Evolutionary conservation across 2,888 invertebrate species (phyloP).

Genomic region (Cremastinae sp.): DNA sequence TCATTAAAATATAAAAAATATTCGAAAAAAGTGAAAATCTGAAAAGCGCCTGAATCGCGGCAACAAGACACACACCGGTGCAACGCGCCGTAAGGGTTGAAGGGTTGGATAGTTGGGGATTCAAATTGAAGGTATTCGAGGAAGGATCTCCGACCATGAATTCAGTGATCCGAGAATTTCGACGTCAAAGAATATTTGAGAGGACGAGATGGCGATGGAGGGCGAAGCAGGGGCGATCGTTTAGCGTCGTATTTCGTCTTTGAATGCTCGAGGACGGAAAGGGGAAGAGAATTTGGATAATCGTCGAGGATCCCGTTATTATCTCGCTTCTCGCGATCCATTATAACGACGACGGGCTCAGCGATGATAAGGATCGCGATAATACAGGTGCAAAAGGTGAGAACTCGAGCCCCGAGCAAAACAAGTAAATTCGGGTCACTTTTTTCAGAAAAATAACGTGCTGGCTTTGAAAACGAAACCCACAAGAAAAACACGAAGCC

Average conservation of each 20-base stretch:
- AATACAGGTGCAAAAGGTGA: conserved; percentile 41
- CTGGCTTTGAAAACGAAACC: too few relatives aligned
- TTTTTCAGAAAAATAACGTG: too few relatives aligned
- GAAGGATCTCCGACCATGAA: conserved; percentile 32
- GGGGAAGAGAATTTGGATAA: conserved; percentile 60
- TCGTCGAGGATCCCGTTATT: conserved; percentile 52
- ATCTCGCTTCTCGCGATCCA: conserved; percentile 35
- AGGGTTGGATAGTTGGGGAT: too few relatives aligned
- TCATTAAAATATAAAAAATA: too few relatives aligned
- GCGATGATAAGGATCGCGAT: conserved; percentile 48
- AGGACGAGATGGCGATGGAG: background rate
- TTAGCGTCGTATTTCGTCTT: conserved; percentile 59
- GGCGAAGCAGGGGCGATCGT: conserved; percentile 30
- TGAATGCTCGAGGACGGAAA: conserved; percentile 59
- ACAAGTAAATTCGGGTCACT: conserved; percentile 27
- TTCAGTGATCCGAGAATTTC: conserved; percentile 25
- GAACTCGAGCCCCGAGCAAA: conserved; percentile 30
- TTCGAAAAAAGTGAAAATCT: conserved; percentile 3
- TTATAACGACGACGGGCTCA: conserved; percentile 41
- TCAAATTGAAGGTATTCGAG: conserved; percentile 10
- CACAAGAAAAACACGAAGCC: too few relatives aligned
- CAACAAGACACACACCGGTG: too few relatives aligned
- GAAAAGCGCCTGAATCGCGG: background rate
- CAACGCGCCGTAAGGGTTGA: too few relatives aligned
- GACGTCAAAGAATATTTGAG: conserved; percentile 4